Base-by-base conservation (phyloP, 1,140 invertebrate genomes). In the Lutraria rhynchaena region DNA sequence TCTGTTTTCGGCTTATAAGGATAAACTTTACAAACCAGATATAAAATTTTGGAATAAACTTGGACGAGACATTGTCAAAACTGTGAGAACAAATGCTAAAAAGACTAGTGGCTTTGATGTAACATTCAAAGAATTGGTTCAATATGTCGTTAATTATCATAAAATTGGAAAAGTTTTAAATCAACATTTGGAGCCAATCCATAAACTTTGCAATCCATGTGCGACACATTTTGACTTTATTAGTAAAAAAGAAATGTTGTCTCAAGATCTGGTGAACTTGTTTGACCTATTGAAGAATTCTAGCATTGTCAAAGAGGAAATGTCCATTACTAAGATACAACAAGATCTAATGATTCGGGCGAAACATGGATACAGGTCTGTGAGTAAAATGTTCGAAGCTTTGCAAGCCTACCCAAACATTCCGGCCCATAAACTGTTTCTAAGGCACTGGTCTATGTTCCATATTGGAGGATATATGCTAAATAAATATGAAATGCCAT, bases 181-280 rank as follows among this genome's bases (percentile, higher is more conserved):
- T 60, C n/a, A 13, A 33, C 57, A 60, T 35, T 24, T 60, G 9
- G 29, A 29, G 4, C 57, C 57, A 17, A 60, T 60, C 13, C 29
- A 60, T 15, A 60, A 9, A 35, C 33, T 22, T 22, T 60, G 57
- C 31, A 35, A 60, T 60, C 57, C 57, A 7, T 60, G 57, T 60
- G 1, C 11, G 7, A 35, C n/a, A 5, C 1, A 35, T 9, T 60
- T 60, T 60, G 24, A 60, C 37, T 60, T 60, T n/a, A 60, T 60
- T 5, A 33, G 57, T 13, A 60, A 33, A 33, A 4, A 35, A 1
- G 57, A 60, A 33, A 60, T 11, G 13, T 35, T 60, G 57, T 4
- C 11, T 17, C 1, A 27, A 4, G 29, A 60, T n/a, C 9, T 60
- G n/a, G 9, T 17, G n/a, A 2, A 33, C 37, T 33, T 35, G n/a